Evolutionary conservation across 2,797 vertebrate species (phyloP).

Genomic region (Sebastolobus altivelis): DNA sequence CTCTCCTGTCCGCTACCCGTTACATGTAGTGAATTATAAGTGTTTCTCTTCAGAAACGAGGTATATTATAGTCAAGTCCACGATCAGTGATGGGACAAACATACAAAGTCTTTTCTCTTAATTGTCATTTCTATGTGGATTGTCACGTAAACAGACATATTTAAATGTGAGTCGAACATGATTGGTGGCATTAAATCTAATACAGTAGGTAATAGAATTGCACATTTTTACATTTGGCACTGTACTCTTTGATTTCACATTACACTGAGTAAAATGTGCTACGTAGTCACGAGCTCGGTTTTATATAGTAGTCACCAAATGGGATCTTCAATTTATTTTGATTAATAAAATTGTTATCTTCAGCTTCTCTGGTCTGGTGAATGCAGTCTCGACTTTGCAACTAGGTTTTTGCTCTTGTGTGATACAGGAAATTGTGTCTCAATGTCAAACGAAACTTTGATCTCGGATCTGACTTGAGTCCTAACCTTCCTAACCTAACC

Average conservation of each 20-base stretch:
- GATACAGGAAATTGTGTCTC: background rate
- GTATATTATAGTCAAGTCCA: background rate
- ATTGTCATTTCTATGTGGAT: background rate
- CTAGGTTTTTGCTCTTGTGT: background rate
- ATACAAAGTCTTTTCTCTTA: background rate
- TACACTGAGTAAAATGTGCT: background rate
- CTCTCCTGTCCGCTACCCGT: background rate
- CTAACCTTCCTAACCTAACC: background rate
- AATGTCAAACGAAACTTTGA: background rate
- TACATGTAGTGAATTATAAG: conserved; percentile 36
- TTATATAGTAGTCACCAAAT: background rate
- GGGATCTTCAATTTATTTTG: background rate
- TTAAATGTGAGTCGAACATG: background rate
- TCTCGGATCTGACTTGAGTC: background rate
- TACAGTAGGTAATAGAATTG: too few relatives aligned
- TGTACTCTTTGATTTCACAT: background rate
- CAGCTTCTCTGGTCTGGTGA: background rate
- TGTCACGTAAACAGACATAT: background rate
- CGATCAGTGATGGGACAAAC: conserved; percentile 3
- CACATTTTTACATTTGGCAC: background rate
- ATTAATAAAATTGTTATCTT: background rate
- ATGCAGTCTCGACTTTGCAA: background rate
- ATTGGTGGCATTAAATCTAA: background rate
- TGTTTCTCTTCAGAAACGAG: conserved; percentile 19
- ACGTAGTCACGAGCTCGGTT: too few relatives aligned